phyloP scores from a whole-genome alignment of 2,113 vertebrate genomes.

The Microcebus jonahi region DNA sequence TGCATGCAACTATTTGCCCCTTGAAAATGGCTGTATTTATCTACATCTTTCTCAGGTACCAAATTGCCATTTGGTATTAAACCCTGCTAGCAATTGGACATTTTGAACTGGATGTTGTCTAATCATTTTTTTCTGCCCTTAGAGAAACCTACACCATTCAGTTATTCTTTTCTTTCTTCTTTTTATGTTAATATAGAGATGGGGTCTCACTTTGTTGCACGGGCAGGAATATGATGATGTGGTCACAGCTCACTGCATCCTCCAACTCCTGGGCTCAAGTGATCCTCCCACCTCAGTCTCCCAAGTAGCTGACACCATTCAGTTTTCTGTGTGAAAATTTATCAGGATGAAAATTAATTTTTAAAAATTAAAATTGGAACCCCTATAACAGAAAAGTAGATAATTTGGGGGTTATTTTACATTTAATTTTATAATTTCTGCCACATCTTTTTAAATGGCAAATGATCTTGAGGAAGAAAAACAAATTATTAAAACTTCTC shows the following conservation, averaged over 20 bases:
- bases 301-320: background rate
- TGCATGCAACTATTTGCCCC: background rate
- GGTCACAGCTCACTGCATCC: too few relatives aligned
- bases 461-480: background rate
- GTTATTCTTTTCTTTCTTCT: background rate
- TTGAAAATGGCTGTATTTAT: background rate
- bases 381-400: background rate
- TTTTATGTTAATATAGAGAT: too few relatives aligned
- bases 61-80: background rate
- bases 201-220: too few relatives aligned
- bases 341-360: background rate
- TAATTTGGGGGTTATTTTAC: background rate
- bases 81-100: background rate
- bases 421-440: background rate
- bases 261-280: too few relatives aligned
- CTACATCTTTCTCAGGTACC: background rate
- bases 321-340: background rate
- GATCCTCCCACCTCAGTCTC: too few relatives aligned
- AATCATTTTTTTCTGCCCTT: background rate
- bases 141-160: background rate
- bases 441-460: background rate
- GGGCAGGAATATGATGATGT: too few relatives aligned
- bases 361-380: background rate
- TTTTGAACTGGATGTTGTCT: background rate
- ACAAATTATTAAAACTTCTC: background rate